These are phyloP conservation scores for Meiosimyza decipiens DNA, from an alignment of 2,888 invertebrate species.

Conservation along the genomic window DNA sequence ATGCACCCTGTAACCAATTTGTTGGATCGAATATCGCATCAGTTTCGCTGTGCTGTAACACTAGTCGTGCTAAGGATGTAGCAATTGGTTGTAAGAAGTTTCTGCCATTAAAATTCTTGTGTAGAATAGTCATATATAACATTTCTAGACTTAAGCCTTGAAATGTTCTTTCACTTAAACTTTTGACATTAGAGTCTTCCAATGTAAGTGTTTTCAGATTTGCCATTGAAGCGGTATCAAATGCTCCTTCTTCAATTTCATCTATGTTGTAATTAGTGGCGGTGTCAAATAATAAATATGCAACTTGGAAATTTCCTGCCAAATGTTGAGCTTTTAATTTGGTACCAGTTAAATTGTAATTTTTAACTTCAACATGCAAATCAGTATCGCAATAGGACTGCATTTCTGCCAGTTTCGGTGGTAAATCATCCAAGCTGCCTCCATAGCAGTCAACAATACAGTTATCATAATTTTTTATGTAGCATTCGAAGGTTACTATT, in stretches of 20 bases:
- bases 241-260: constrained; percentile 45
- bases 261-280: constrained; percentile 39
- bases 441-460: constrained; percentile 35
- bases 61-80: constrained; percentile 34
- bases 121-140: constrained; percentile 47
- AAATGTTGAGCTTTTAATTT: constrained; percentile 41
- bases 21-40: constrained; percentile 37
- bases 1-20: constrained; percentile 45
- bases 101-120: constrained; percentile 34
- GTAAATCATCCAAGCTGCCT: constrained; percentile 28
- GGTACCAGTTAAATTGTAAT: constrained; percentile 43
- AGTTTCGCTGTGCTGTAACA: constrained; percentile 30
- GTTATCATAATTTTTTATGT: background rate
- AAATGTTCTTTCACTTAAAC: constrained; percentile 44
- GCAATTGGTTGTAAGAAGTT: constrained; percentile 49
- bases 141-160: constrained; percentile 45
- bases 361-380: constrained; percentile 37
- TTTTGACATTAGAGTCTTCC: constrained; percentile 32
- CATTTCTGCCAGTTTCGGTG: constrained; percentile 27
- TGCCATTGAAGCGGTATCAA: constrained; percentile 40
- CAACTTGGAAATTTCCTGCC: constrained; percentile 37
- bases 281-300: constrained; percentile 40
- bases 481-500: too few species aligned
- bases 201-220: constrained; percentile 44
- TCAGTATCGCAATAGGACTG: constrained; percentile 27